phyloP scores from a whole-genome alignment of 2,797 vertebrate species.

The Leptodactylus fallax region DNA sequence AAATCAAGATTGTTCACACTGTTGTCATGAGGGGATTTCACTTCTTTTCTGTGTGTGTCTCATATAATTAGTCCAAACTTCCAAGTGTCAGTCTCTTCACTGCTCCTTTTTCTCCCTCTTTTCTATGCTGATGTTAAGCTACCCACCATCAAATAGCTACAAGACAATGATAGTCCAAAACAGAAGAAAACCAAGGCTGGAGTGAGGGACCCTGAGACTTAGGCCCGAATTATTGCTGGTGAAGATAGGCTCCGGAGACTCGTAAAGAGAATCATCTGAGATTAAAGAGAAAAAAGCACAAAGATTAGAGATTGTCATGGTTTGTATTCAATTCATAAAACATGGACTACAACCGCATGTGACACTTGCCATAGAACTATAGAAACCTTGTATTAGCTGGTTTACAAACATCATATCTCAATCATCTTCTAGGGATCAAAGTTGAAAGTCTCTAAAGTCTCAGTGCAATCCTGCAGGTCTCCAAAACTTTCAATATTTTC shows the following conservation, averaged over 20 bases:
- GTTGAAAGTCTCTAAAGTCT: no score
- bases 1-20: conserved; percentile 15
- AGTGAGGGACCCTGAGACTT: conserved; percentile 71
- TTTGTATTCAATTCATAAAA: neutral
- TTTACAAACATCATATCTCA: no score
- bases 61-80: conserved; percentile 47
- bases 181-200: conserved; percentile 74
- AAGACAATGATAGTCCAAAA: conserved; percentile 77
- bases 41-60: neutral
- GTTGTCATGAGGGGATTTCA: neutral
- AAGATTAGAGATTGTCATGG: neutral
- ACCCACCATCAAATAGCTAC: conserved; percentile 66
- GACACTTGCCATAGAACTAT: neutral
- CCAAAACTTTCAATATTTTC: no score
- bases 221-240: conserved; percentile 88
- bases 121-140: conserved; percentile 13
- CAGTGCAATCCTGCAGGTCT: no score
- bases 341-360: neutral
- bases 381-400: no score
- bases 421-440: no score
- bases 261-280: conserved; percentile 92
- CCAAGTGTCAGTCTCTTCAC: conserved; percentile 28
- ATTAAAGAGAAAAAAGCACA: conserved; percentile 16
- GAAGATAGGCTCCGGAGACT: conserved; percentile 95
- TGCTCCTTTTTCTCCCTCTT: conserved; percentile 30